Evolutionary conservation across 2,113 vertebrate genomes (phyloP).

Genomic region (Pachypanchax playfairii): DNA sequence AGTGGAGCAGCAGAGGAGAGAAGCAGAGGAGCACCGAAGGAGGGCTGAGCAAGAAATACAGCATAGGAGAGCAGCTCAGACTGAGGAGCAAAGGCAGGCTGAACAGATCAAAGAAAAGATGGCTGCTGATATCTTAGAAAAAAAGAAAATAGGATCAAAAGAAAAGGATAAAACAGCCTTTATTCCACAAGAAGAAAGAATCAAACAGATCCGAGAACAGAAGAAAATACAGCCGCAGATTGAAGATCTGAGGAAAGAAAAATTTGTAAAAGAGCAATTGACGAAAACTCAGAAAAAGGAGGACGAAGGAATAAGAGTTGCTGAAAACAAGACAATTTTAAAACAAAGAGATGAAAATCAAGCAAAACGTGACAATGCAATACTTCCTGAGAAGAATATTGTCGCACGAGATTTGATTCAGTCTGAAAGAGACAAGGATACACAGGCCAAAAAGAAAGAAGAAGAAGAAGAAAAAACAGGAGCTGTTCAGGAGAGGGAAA

Average conservation of each 20-base stretch:
- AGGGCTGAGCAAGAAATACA: constrained; percentile 7
- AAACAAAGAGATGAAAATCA: constrained; percentile 26
- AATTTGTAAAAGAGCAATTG: background rate
- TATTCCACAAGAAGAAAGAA: constrained; percentile 6
- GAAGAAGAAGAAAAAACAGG: constrained; percentile 32
- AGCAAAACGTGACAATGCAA: constrained; percentile 9
- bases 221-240: background rate
- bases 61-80: constrained; percentile 1
- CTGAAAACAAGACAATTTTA: constrained; percentile 26
- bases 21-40: background rate
- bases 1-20: background rate
- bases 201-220: constrained; percentile 13
- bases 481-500: constrained; percentile 35
- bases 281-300: constrained; percentile 2
- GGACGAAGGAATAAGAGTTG: background rate
- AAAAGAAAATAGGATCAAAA: constrained; percentile 24
- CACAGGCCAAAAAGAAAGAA: constrained; percentile 16
- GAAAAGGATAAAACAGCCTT: constrained; percentile 4
- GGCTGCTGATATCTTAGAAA: constrained; percentile 6
- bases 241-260: constrained; percentile 12
- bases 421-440: constrained; percentile 25
- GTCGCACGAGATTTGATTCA: constrained; percentile 2
- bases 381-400: constrained; percentile 14
- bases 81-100: constrained; percentile 34
- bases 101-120: constrained; percentile 36